phyloP scores from a whole-genome alignment of 2,888 invertebrate species.

The Metalampra italica region DNA sequence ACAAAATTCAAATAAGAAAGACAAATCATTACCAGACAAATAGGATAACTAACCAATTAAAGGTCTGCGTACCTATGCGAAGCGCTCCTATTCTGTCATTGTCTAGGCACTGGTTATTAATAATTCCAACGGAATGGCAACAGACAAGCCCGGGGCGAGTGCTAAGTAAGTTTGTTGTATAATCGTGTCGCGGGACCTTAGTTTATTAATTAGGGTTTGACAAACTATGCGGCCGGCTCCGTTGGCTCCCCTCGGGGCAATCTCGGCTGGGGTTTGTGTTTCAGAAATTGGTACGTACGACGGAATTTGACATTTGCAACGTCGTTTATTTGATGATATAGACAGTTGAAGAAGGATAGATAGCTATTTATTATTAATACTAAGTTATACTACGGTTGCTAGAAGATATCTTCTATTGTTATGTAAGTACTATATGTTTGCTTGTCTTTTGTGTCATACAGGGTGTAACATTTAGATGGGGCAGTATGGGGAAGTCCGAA shows the following conservation, averaged over 20 bases:
- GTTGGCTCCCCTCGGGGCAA: conserved; percentile 2
- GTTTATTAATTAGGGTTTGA: conserved; percentile 63
- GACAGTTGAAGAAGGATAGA: too few species aligned
- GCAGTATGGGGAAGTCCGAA: too few species aligned
- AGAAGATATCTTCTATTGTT: too few species aligned
- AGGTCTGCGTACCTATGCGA: too few species aligned
- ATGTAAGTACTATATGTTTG: too few species aligned
- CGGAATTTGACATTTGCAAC: conserved; percentile 2
- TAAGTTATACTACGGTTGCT: too few species aligned
- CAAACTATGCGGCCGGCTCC: conserved; percentile 50
- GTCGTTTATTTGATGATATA: background rate
- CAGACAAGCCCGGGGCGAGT: conserved; percentile 19
- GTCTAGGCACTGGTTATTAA: conserved; percentile 11
- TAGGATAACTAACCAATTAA: too few species aligned
- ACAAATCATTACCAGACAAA: too few species aligned
- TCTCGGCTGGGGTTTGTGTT: background rate
- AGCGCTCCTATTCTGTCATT: background rate
- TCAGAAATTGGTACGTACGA: background rate
- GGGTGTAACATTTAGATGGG: too few species aligned
- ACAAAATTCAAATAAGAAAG: too few species aligned
- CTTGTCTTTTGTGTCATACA: too few species aligned
- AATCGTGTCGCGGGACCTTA: conserved; percentile 23
- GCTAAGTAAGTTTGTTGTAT: conserved; percentile 27
- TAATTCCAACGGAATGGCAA: conserved; percentile 15
- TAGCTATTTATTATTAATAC: too few species aligned